Percentiles rank a stretch among this genome's conserved stretches.
phyloP scores from a whole-genome alignment of 2,888 invertebrate species.

The Netelia melanura region DNA sequence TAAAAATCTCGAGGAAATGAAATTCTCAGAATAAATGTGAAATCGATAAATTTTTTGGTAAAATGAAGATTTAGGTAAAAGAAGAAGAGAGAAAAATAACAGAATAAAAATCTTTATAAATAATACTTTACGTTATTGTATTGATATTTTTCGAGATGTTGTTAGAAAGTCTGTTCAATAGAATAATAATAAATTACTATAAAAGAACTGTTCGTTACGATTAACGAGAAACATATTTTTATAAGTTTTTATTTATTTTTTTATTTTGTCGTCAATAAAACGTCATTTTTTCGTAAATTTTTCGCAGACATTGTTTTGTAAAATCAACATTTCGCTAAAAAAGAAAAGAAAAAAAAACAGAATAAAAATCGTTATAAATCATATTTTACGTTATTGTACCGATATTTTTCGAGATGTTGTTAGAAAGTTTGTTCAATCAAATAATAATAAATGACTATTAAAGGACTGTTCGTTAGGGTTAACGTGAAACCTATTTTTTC shows the following conservation, averaged over 20 bases:
- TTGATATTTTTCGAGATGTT: no score
- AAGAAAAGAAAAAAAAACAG: no score
- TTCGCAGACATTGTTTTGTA: no score
- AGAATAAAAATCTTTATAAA: not conserved
- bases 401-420: no score
- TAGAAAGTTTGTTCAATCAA: no score
- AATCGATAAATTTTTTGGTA: no score
- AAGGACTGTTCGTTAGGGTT: not conserved
- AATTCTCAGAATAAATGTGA: no score
- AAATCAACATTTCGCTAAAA: no score
- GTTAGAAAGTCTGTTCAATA: no score
- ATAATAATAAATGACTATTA: slow-evolving; percentile 7
- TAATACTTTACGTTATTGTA: not conserved
- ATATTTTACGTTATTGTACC: not conserved
- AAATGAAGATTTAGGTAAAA: no score
- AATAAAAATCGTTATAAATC: not conserved
- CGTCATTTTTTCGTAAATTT: not conserved
- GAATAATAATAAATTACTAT: not conserved
- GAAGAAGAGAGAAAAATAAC: no score
- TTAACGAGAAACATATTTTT: not conserved
- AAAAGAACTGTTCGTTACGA: not conserved
- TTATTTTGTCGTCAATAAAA: slow-evolving; percentile 31
- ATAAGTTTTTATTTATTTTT: not conserved
- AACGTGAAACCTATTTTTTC: no score
- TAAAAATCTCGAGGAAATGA: not conserved